Evolutionary conservation across 2,113 vertebrate species (phyloP).

Genomic region (Monarcha castaneiventris): DNA sequence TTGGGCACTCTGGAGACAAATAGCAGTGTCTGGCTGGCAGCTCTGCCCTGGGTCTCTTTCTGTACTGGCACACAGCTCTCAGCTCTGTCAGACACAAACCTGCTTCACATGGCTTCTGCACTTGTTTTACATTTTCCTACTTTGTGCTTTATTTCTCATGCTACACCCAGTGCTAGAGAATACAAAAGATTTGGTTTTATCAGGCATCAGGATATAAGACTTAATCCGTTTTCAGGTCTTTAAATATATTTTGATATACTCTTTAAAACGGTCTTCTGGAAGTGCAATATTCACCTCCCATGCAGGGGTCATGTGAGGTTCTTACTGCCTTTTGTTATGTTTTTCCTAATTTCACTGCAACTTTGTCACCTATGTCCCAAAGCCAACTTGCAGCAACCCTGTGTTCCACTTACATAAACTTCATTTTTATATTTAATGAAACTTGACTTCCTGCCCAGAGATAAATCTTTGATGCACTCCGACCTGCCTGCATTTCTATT

Average conservation of each 20-base stretch:
- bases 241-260: not conserved
- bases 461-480: not conserved
- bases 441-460: not conserved
- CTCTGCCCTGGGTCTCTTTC: not conserved
- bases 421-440: not conserved
- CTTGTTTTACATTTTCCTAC: not conserved
- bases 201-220: not conserved
- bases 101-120: fast-evolving
- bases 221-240: not conserved
- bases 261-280: not conserved
- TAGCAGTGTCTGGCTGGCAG: not conserved
- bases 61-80: not conserved
- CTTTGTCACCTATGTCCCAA: slow-evolving; percentile 13
- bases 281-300: not conserved
- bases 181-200: not conserved
- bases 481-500: slow-evolving; percentile 1
- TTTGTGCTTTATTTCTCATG: not conserved
- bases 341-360: not conserved
- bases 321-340: not conserved
- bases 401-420: not conserved
- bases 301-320: not conserved
- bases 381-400: not conserved
- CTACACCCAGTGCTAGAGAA: not conserved
- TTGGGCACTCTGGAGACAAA: not conserved
- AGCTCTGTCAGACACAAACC: not conserved